Percentiles rank a stretch among this genome's conserved stretches.
phyloP scores from a whole-genome alignment of 2,797 vertebrate genomes.

The Spinus pinus region DNA sequence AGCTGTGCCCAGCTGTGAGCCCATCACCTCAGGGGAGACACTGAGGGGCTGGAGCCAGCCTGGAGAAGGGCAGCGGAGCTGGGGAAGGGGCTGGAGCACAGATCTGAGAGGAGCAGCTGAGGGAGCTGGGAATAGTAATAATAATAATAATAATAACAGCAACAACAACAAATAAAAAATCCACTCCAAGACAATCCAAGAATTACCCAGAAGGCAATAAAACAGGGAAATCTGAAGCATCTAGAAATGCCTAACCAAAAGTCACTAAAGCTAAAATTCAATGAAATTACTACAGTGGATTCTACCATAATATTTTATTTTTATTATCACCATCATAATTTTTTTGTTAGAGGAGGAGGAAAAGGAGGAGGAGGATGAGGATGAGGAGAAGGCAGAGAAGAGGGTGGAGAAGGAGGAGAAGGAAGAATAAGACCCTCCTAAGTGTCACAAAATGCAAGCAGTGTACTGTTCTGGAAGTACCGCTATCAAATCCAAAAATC shows the following conservation, averaged over 20 bases:
- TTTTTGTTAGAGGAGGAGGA: neutral
- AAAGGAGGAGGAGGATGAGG: neutral
- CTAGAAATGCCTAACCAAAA: neutral
- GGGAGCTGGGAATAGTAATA: neutral
- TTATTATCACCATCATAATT: neutral
- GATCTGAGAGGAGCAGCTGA: neutral
- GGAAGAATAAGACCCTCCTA: neutral
- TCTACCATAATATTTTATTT: neutral
- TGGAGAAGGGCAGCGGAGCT: accelerated
- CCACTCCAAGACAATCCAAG: neutral
- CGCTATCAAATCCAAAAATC: neutral
- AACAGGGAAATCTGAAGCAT: neutral
- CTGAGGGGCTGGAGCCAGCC: neutral
- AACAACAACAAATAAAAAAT: neutral
- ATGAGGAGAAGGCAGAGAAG: neutral
- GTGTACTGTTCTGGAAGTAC: neutral
- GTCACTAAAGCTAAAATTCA: neutral
- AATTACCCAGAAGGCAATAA: neutral
- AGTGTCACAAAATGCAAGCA: neutral
- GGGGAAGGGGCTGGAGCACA: neutral
- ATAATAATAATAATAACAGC: neutral
- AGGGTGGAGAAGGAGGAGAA: neutral
- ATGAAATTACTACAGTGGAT: neutral
- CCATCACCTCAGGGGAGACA: too few relatives aligned
- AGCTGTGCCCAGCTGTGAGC: neutral